A percentile compares a stretch with the other conserved stretches of the same genome.
Evolutionary conservation across 2,113 vertebrate genomes (phyloP).

Genomic region (Tamias sibiricus): DNA sequence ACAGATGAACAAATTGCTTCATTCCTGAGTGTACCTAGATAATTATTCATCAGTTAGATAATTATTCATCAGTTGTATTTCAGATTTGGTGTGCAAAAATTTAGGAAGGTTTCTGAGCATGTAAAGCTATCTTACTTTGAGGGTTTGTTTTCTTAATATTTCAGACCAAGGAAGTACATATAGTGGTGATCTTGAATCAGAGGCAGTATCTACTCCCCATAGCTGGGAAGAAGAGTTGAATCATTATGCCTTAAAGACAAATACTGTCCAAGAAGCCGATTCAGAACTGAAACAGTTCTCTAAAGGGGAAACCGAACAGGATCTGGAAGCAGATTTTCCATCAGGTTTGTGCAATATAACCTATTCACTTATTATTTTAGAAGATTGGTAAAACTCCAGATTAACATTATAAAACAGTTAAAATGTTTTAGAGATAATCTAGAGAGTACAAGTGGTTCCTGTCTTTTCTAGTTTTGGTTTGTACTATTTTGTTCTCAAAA

Average conservation of each 20-base stretch:
- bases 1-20: not conserved
- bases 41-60: not conserved
- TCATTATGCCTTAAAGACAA: constrained; percentile 87
- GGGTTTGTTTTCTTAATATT: constrained; percentile 52
- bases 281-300: constrained; percentile 83
- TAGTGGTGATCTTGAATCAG: constrained; percentile 94
- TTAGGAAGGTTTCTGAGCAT: constrained; percentile 24
- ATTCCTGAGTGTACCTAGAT: not conserved
- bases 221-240: constrained; percentile 95
- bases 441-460: not conserved
- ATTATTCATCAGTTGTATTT: not conserved
- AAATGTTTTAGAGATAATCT: not conserved
- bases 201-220: constrained; percentile 93
- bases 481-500: not conserved
- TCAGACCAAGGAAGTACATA: constrained; percentile 93
- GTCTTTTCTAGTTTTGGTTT: constrained; percentile 23
- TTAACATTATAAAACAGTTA: not conserved
- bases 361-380: not conserved
- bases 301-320: constrained; percentile 89
- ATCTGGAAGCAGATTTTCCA: constrained; percentile 95
- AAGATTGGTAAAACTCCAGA: not conserved
- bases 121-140: constrained; percentile 11
- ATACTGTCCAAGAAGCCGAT: constrained; percentile 83
- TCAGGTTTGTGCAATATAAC: constrained; percentile 87
- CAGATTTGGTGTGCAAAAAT: not conserved